phyloP scores from a whole-genome alignment of 2,113 vertebrate genomes.

The Crotalus horridus region DNA sequence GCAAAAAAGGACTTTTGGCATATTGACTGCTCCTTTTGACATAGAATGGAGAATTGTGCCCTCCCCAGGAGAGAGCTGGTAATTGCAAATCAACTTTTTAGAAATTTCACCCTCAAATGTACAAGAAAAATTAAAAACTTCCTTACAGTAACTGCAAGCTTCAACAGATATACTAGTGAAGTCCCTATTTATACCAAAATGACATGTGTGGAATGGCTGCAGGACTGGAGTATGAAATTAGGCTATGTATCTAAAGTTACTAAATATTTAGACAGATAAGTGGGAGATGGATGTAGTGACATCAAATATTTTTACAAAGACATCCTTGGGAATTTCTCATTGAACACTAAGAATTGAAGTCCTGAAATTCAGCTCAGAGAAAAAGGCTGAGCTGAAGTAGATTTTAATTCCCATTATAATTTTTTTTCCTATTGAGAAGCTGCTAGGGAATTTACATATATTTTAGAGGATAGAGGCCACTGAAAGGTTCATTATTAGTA shows the following conservation, averaged over 20 bases:
- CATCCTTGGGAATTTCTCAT: background rate
- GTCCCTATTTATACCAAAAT: background rate
- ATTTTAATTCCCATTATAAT: background rate
- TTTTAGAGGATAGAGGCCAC: background rate
- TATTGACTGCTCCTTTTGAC: fast-evolving
- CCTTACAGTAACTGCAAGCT: background rate
- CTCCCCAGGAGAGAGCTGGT: background rate
- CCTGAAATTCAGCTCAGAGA: background rate
- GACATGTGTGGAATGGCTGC: background rate
- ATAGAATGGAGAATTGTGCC: background rate
- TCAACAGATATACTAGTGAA: background rate
- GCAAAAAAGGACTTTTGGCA: background rate
- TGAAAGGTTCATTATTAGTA: background rate
- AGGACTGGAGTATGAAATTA: background rate
- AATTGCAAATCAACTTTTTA: fast-evolving
- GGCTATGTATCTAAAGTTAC: background rate
- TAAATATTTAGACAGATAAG: background rate
- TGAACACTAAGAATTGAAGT: background rate
- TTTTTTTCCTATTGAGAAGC: no score
- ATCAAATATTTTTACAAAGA: background rate
- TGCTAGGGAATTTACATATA: background rate
- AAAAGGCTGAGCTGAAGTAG: background rate
- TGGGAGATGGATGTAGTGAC: background rate
- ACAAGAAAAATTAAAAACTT: background rate
- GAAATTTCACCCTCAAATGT: background rate